Evolutionary conservation across 2,113 vertebrate genomes (phyloP).

Genomic region (Thymallus thymallus): DNA sequence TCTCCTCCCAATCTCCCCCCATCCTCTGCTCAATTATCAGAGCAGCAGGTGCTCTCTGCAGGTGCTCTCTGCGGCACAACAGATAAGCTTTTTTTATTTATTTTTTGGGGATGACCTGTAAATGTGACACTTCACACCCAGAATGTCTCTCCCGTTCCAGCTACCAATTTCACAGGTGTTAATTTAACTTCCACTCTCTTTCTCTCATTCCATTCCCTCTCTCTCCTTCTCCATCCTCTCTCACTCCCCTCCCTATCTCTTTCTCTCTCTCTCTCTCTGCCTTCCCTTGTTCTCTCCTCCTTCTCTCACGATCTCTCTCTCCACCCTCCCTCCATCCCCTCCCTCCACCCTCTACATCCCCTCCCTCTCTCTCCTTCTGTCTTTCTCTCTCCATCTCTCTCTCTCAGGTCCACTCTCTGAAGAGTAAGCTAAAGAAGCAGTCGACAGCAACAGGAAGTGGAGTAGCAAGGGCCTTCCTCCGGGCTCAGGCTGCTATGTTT

Average conservation of each 20-base stretch:
- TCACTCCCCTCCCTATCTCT: not conserved
- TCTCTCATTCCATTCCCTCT: not conserved
- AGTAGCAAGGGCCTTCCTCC: slow-evolving; percentile 89
- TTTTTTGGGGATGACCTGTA: slow-evolving; percentile 84
- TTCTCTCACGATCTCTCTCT: slow-evolving; percentile 8
- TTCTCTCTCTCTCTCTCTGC: slow-evolving; percentile 6
- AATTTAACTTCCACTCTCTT: slow-evolving; percentile 84
- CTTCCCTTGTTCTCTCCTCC: slow-evolving; percentile 45
- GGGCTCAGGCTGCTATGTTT: slow-evolving; percentile 91
- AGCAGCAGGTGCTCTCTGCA: slow-evolving; percentile 93
- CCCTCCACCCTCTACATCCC: slow-evolving; percentile 16
- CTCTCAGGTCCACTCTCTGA: slow-evolving; percentile 90
- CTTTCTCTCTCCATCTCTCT: slow-evolving; percentile 43
- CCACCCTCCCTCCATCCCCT: slow-evolving; percentile 33
- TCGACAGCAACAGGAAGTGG: slow-evolving; percentile 93
- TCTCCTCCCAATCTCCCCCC: slow-evolving; percentile 59
- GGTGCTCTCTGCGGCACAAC: slow-evolving; percentile 84
- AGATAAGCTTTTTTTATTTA: slow-evolving; percentile 72
- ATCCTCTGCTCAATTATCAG: slow-evolving; percentile 90
- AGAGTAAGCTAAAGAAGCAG: slow-evolving; percentile 98
- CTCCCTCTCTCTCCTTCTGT: slow-evolving; percentile 42
- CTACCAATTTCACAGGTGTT: slow-evolving; percentile 94
- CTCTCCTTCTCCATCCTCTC: slow-evolving; percentile 2
- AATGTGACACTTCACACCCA: slow-evolving; percentile 87
- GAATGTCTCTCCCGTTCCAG: slow-evolving; percentile 81